These are phyloP conservation scores for Notoglanidium macrostoma DNA, from an alignment of 2,797 vertebrate species.

Conservation along the genomic window DNA sequence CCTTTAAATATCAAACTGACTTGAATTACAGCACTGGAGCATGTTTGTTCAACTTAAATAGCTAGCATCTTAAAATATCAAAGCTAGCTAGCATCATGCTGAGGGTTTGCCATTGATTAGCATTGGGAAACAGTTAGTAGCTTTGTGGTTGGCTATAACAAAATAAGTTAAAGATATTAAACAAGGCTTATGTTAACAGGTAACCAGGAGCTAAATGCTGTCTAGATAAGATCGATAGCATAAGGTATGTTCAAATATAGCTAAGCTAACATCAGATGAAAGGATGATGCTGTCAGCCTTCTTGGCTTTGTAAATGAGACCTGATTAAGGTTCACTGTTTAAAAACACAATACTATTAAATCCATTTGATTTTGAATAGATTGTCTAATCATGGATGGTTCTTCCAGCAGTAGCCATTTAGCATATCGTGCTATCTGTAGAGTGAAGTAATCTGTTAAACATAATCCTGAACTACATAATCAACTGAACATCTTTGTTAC, in stretches of 20 bases:
- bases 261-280: neutral
- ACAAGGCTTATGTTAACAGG: neutral
- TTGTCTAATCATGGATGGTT: neutral
- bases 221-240: neutral
- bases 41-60: too few species aligned
- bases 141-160: too few species aligned
- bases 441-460: neutral
- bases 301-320: neutral
- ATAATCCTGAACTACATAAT: neutral
- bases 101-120: neutral
- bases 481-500: neutral
- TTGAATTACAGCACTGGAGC: neutral
- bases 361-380: neutral
- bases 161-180: neutral
- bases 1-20: neutral
- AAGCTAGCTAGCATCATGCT: neutral
- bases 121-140: neutral
- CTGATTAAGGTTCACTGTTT: neutral
- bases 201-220: neutral
- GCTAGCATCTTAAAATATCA: neutral
- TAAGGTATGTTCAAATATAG: neutral
- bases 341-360: neutral
- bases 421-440: too few species aligned
- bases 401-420: neutral
- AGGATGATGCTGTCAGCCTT: neutral